Conservation (phyloP, 2,888 invertebrate species). For the Epinotia demarniana region DNA sequence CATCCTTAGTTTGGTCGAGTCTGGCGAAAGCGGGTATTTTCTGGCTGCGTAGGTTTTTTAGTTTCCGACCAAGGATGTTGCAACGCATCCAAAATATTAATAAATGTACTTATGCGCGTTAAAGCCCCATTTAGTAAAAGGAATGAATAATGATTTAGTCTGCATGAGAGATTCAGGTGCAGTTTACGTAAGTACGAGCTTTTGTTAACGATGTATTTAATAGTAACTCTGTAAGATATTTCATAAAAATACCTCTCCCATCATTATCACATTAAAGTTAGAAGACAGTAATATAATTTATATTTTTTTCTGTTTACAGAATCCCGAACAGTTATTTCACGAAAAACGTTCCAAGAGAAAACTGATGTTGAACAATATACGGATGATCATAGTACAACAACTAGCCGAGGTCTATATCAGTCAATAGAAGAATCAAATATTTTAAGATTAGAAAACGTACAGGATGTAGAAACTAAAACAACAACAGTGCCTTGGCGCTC, state of each 20-base stretch:
- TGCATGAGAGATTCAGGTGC: not conserved
- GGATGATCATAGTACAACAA: conserved; percentile 53
- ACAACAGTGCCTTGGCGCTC: conserved; percentile 73
- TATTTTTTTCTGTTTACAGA: conserved; percentile 62
- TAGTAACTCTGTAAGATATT: not conserved
- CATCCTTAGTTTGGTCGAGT: not conserved
- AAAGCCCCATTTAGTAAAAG: not conserved
- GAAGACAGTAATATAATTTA: not conserved
- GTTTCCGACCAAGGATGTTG: not conserved
- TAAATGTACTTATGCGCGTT: not conserved
- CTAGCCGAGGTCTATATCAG: conserved; percentile 62
- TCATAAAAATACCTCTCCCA: not conserved
- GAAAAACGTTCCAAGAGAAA: conserved; percentile 65
- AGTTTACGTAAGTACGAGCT: not conserved
- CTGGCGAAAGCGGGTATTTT: not conserved
- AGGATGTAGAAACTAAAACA: conserved; percentile 66
- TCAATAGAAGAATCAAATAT: conserved; percentile 75
- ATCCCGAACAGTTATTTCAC: conserved; percentile 58
- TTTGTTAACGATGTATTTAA: not conserved
- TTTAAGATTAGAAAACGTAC: conserved; percentile 64
- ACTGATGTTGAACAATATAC: conserved; percentile 55
- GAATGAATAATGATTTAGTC: not conserved
- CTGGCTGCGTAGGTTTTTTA: not conserved
- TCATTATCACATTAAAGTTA: not conserved
- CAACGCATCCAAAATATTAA: not conserved